A percentile compares a stretch with the other conserved stretches of the same genome.
Evolutionary conservation across 1,140 invertebrate genomes (phyloP).

Genomic region (Hylaeus anthracinus): DNA sequence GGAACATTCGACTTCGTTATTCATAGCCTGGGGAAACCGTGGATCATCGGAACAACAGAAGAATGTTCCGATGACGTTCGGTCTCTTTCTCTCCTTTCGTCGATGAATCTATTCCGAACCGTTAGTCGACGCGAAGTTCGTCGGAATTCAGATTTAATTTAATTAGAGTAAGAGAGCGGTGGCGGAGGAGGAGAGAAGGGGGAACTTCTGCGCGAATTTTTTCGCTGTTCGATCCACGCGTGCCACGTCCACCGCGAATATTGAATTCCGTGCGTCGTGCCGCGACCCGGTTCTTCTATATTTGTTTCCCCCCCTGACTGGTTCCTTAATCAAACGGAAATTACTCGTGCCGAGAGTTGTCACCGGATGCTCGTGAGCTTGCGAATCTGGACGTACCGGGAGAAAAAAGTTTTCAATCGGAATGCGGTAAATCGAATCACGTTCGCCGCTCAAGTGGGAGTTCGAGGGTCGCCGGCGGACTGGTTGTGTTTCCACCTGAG

Average conservation of each 20-base stretch:
- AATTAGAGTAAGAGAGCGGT: conserved; percentile 60
- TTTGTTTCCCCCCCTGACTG: conserved; percentile 31
- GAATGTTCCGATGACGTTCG: neutral
- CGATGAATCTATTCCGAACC: conserved; percentile 38
- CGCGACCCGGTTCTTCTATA: conserved; percentile 18
- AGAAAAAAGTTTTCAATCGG: conserved; percentile 77
- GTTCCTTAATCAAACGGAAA: conserved; percentile 76
- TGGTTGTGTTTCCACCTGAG: conserved; percentile 43
- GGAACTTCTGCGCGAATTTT: conserved; percentile 20
- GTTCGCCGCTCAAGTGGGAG: conserved; percentile 60
- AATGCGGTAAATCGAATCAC: conserved; percentile 79
- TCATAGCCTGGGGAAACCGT: neutral
- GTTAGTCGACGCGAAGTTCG: conserved; percentile 11
- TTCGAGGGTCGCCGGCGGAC: conserved; percentile 4
- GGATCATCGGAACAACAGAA: conserved; percentile 22
- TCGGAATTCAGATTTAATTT: conserved; percentile 71
- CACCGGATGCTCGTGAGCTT: conserved; percentile 55
- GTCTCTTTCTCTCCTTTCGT: neutral
- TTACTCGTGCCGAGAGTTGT: conserved; percentile 76
- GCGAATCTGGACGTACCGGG: neutral
- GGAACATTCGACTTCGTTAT: neutral
- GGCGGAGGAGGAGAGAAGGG: neutral
- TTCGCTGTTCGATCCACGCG: conserved; percentile 19
- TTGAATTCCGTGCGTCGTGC: conserved; percentile 61
- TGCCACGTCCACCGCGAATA: conserved; percentile 61